Conservation (phyloP, 2,888 invertebrate genomes). For the Odontothrips loti region DNA sequence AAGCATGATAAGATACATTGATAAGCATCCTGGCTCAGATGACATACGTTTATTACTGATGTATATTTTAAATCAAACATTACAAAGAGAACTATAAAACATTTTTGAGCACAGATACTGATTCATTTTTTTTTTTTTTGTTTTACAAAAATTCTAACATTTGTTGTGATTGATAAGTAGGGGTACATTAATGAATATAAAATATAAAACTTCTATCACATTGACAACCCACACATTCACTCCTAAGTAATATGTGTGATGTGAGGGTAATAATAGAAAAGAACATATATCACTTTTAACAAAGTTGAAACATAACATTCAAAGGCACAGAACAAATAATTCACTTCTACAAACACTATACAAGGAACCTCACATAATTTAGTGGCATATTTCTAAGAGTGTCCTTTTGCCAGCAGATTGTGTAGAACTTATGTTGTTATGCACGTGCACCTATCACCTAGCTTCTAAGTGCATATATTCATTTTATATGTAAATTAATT, state of each 20-base stretch:
- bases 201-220: constrained; percentile 27
- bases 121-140: too few relatives aligned
- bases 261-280: neutral
- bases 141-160: constrained; percentile 14
- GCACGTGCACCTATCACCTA: too few relatives aligned
- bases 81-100: constrained; percentile 6
- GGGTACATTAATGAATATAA: constrained; percentile 9
- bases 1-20: neutral
- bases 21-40: neutral
- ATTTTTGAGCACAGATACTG: neutral
- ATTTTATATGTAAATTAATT: too few relatives aligned
- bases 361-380: neutral
- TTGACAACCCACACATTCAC: constrained; percentile 6
- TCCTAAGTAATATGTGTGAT: neutral
- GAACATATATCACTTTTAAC: constrained; percentile 22
- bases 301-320: constrained; percentile 20
- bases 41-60: neutral
- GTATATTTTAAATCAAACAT: neutral
- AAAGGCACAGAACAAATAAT: constrained; percentile 22
- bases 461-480: too few relatives aligned
- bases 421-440: too few relatives aligned
- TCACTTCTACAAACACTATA: neutral
- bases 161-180: constrained; percentile 20
- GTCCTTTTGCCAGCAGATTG: neutral
- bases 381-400: neutral